Evolutionary conservation across 2,888 invertebrate genomes (phyloP), one percentile per base, ranked within the genome.

Genomic region (Thera obeliscata): DNA sequence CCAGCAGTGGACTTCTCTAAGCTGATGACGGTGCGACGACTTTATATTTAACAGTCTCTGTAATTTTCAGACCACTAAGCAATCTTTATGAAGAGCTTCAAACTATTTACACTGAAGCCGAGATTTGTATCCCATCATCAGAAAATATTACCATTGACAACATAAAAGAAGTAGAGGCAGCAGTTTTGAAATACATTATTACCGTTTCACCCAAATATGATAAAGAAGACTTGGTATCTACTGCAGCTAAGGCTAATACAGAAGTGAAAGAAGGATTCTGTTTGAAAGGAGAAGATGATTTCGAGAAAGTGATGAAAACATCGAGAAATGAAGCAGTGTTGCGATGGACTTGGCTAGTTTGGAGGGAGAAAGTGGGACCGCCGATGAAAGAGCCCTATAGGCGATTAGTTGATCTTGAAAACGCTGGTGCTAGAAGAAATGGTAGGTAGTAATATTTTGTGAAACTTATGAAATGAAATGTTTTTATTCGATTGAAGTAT

Each of bases 341-440:
- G 62, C 86, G 87, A 70, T 95, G 95, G 94, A 87, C 95, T 0
- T 97, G 97, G 97, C 81, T 90, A 12, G 87, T 89, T 4, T 97
- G 97, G 96, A 91, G 96, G 71, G 90, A 95, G 71, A 94, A 89
- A 11, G 94, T 96, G 6, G 95, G 96, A 0, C 90, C 90, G 0
- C 83, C 87, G 2, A 94, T 96, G 83, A 94, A 90, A 67, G 78
- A 88, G 12, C 84, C 94, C 2, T 97, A 95, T 81, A 83, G 84
- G 3, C 80, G 86, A 60, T 87, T 96, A 66, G 94, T 96, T 2
- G 73, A 82, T 35, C 79, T 96, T 22, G 94, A 95, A 82, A 97
- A 97, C 85, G 74, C 78, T 38, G 96, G 95, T 2, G 95, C 96
- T 2, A 85, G 81, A 73, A 92, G 94, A 72, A 95, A 95, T 81